Conservation (phyloP, 2,888 invertebrate species). For the Labia minor region DNA sequence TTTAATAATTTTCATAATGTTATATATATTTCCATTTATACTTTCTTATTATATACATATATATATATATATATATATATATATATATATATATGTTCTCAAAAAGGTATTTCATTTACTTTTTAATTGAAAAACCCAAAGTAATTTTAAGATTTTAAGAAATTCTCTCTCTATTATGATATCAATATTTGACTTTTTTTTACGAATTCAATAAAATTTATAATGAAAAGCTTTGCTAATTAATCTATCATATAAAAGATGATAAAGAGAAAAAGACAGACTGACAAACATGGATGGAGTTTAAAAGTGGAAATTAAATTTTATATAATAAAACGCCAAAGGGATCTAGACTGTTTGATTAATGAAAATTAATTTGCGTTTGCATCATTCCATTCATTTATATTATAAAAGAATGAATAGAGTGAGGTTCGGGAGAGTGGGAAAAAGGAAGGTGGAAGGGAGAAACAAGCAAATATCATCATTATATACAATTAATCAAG, state of each 20-base stretch:
- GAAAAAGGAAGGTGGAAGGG: not conserved
- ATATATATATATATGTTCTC: too few species aligned
- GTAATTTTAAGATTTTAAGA: too few species aligned
- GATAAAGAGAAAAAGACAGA: not conserved
- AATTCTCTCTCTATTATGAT: too few species aligned
- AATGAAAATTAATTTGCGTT: slow-evolving; percentile 13
- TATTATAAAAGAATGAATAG: slow-evolving; percentile 13
- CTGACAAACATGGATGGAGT: not conserved
- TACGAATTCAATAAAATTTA: too few species aligned
- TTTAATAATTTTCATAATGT: too few species aligned
- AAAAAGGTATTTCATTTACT: too few species aligned
- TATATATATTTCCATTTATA: too few species aligned
- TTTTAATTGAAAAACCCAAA: too few species aligned
- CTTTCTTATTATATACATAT: too few species aligned
- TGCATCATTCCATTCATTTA: slow-evolving; percentile 4
- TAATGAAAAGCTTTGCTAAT: too few species aligned
- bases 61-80: too few species aligned
- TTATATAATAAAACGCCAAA: not conserved
- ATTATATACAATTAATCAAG: slow-evolving; percentile 6
- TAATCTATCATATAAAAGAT: not conserved
- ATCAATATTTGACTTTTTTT: too few species aligned
- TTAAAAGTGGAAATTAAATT: slow-evolving; percentile 13
- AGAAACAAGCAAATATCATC: slow-evolving; percentile 6
- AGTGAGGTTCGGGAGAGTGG: not conserved
- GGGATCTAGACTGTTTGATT: not conserved